These are phyloP conservation scores for Polyodon spathula DNA, from an alignment of 2,113 vertebrate species.

Conservation along the genomic window DNA sequence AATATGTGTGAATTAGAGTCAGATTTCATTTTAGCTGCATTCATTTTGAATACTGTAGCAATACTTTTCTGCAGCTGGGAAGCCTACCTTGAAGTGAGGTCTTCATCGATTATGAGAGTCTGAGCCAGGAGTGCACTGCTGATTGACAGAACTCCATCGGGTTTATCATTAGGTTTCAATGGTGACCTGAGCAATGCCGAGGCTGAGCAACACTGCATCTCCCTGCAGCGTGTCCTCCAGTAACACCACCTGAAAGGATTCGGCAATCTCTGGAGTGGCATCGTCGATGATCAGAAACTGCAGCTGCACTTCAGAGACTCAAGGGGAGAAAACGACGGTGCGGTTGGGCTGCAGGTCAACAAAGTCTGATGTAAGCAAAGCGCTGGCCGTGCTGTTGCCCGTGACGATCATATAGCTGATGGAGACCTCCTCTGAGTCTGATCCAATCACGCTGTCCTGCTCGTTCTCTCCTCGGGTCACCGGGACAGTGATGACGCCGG, in stretches of 20 bases:
- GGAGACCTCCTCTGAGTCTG: slow-evolving; percentile 70
- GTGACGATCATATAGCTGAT: slow-evolving; percentile 70
- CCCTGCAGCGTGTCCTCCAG: slow-evolving; percentile 74
- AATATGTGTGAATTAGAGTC: no score
- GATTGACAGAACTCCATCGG: slow-evolving; percentile 86
- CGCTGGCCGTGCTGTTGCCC: slow-evolving; percentile 67
- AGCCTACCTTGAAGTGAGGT: slow-evolving; percentile 66
- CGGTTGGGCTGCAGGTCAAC: slow-evolving; percentile 70
- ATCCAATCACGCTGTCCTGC: slow-evolving; percentile 65
- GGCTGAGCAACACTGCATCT: slow-evolving; percentile 77
- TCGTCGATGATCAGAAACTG: slow-evolving; percentile 80
- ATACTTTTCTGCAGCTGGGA: no score
- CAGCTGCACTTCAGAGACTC: slow-evolving; percentile 57
- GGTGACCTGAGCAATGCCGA: slow-evolving; percentile 66
- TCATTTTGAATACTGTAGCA: no score
- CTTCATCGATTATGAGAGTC: slow-evolving; percentile 75
- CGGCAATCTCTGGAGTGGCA: slow-evolving; percentile 82
- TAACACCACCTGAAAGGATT: slow-evolving; percentile 80
- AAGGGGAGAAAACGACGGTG: slow-evolving; percentile 67
- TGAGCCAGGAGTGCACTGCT: slow-evolving; percentile 63
- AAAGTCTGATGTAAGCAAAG: slow-evolving; percentile 75
- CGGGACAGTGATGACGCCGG: slow-evolving; percentile 58
- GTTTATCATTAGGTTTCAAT: slow-evolving; percentile 94
- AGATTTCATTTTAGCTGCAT: no score
- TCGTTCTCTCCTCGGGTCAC: slow-evolving; percentile 73